Base-by-base conservation (phyloP, 2,888 invertebrate genomes). In the Lucinisca nassula region DNA sequence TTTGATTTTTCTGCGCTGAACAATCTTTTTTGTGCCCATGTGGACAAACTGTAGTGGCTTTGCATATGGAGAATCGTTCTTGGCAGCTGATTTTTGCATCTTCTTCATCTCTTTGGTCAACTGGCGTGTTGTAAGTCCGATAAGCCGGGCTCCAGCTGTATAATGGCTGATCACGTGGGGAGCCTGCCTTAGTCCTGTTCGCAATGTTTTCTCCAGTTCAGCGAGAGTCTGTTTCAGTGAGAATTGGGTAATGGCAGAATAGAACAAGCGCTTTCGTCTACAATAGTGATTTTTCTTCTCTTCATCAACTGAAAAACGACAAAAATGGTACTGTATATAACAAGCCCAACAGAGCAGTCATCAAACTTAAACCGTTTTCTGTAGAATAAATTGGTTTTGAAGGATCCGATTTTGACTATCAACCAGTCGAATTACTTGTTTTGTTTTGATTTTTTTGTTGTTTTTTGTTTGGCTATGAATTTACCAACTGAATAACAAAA, bases 151-250 rank as follows among this genome's bases (percentile, higher is more conserved):
- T 6, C 93, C 94, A n/a, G 93, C 94, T 12, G 93, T 92, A 83
- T 94, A 94, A 83, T 93, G 94, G 45, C 93, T 87, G 37, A 92
- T 86, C 24, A 94, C 93, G 81, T 93, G 93, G 14, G 93, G 93
- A 4, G 85, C 87, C 35, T 90, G 91, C n/a, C n/a, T n/a, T n/a
- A n/a, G n/a, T 77, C 40, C 61, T 55, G 72, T 90, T 73, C 76
- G 84, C 85, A 86, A 90, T 17, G 82, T 86, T 61, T 79, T 89
- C 81, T 91, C 92, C 37, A 89, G 88, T 79, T 92, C 93, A 10
- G 89, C 91, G 2, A 93, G 83, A 4, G 87, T 92, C 32, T 90
- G 90, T 73, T 92, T 92, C 38, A 92, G 83, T 8, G 92, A 92
- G 74, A 92, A 94, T 27, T 88, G 87, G 14, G 93, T 93, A 37